Base-by-base conservation (phyloP, 2,797 vertebrate species). In the Macropus fuliginosus region DNA sequence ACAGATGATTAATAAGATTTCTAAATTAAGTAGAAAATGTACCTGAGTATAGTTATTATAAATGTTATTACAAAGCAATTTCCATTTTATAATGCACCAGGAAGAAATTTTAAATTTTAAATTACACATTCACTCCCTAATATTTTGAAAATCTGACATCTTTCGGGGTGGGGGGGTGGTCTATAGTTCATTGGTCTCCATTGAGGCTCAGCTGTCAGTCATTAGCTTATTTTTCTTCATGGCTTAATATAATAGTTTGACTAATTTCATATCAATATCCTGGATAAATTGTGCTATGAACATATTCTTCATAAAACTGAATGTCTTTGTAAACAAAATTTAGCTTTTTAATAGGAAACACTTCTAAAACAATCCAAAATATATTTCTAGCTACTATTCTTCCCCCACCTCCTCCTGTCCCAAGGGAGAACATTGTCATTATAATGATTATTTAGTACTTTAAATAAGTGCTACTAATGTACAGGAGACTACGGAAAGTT, bases 401-500 rank as follows among this genome's bases (percentile, higher is more conserved):
- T 91, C 54, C 50, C 90, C 90, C 92, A 93, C 90, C 46, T 54
- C 54, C 31, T 24, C 50, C 31, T 94, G 46, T 59, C 66, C 94
- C n/a, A 96, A 96, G 55, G 94, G 92, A 9, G 93, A 97, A 56
- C 56, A 95, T 55, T 95, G 31, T 94, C 90, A 96, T 92, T 93
- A 93, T n/a, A 92, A 91, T 94, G 94, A 94, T 91, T 96, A 92
- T 5, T 94, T 28, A 62, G 13, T 95, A 94, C 90, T 95, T 97
- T 96, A 94, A 96, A 91, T 93, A 93, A 87, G 55, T 93, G 94
- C 95, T 95, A 55, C 87, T 93, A 54, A 27, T 93, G 52, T 96
- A 93, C 11, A 96, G 89, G 52, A 94, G 52, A 94, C 96, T 97
- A 98, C 96, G 97, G 97, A 91, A 97, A 97, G 94, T 97, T 97